Evolutionary conservation across 2,113 vertebrate genomes (phyloP), one percentile per base, ranked within the genome.

Genomic region (Rallus limicola): DNA sequence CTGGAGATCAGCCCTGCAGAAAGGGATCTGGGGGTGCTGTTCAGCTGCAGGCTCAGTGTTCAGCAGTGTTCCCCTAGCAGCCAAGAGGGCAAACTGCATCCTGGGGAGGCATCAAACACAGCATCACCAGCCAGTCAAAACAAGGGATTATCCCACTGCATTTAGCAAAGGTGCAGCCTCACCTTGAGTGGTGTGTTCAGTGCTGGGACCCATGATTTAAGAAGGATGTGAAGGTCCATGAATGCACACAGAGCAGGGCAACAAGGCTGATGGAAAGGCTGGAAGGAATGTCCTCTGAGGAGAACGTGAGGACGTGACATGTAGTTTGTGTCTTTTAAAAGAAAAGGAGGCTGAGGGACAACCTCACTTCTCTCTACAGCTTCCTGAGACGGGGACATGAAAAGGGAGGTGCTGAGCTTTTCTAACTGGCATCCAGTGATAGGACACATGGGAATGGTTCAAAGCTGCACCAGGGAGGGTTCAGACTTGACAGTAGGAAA

Each of bases 371-470:
- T 33, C 36, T 56, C 53, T 77, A 21, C 6, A 55, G 29, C 15
- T 56, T 53, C 75, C 9, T 40, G 21, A 55, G 46, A 17, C 69
- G 26, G 6, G 15, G 13, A 77, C 13, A 12, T 6, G 11, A 18
- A 56, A 9, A 62, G 18, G 21, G 60, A 68, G 7, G 4, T n/a
- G 52, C 25, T 67, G 12, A 40, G 6, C 8, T 5, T 31, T 56
- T 83, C 44, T 78, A 7, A 4, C 13, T 31, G 10, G 26, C 2
- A n/a, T 53, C 8, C 18, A 5, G 34, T 46, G 34, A 34, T 4
- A 77, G 21, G 5, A 65, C 3, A 1, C 1, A 4, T 5, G 31
- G 31, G 4, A 82, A 36, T 9, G 3, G 18, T 7, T 71, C 23
- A 82, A 16, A 56, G 31, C 8, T 23, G n/a, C 6, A 12, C 11